Conservation (phyloP, 2,888 invertebrate species). For the Morpho deidamia region DNA sequence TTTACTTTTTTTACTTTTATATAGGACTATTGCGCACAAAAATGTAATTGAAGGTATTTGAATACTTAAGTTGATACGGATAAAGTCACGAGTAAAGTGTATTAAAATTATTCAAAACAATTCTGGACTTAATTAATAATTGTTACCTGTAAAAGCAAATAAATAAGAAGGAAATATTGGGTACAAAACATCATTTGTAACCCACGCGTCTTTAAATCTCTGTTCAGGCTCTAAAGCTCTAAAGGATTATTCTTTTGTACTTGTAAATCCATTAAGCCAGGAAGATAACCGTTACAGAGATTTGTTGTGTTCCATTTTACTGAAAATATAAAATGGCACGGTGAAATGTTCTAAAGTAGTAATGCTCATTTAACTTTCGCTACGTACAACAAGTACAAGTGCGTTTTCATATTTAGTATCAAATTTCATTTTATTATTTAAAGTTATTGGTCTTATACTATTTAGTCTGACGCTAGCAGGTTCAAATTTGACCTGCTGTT, state of each 20-base stretch:
- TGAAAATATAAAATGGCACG: slow-evolving; percentile 18
- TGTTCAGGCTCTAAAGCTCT: slow-evolving; percentile 10
- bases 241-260: slow-evolving; percentile 22
- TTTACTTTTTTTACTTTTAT: too few species aligned
- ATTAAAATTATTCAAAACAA: too few species aligned
- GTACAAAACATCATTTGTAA: background rate
- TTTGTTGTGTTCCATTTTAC: slow-evolving; percentile 18
- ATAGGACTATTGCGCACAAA: too few species aligned
- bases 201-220: slow-evolving; percentile 7
- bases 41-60: too few species aligned
- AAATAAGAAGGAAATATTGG: background rate
- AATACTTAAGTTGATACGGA: too few species aligned
- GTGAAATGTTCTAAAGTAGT: slow-evolving; percentile 16
- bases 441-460: too few species aligned
- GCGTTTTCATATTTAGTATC: background rate
- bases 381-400: slow-evolving; percentile 1
- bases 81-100: too few species aligned
- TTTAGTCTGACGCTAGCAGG: too few species aligned
- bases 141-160: too few species aligned
- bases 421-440: background rate
- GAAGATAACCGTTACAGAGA: slow-evolving; percentile 17
- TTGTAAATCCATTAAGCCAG: slow-evolving; percentile 22
- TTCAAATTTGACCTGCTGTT: too few species aligned
- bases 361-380: slow-evolving; percentile 10
- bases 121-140: too few species aligned